Evolutionary conservation across 2,888 invertebrate species (phyloP).

Genomic region (Plebejus argus): DNA sequence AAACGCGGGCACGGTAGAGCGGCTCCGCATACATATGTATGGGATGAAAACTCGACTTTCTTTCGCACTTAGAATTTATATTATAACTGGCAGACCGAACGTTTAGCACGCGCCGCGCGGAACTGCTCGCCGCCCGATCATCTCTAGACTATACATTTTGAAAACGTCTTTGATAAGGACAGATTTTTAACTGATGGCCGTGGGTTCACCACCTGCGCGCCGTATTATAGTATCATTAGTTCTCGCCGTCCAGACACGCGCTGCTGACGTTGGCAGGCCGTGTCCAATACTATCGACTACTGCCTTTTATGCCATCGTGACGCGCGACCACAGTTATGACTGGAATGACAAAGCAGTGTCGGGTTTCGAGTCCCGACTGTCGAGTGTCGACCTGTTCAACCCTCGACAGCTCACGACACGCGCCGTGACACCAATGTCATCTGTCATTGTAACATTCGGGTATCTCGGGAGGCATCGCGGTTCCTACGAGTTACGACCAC

Average conservation of each 20-base stretch:
- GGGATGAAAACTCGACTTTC: slow-evolving; percentile 71
- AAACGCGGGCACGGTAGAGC: slow-evolving; percentile 48
- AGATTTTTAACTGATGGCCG: neutral
- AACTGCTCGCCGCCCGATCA: neutral
- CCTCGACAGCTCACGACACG: neutral
- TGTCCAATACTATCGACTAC: neutral
- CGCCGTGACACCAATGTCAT: too few relatives aligned
- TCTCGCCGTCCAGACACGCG: neutral
- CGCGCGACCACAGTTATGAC: neutral
- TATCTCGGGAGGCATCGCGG: too few relatives aligned
- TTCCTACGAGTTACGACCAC: too few relatives aligned
- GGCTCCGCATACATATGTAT: slow-evolving; percentile 62
- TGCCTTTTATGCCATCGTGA: neutral
- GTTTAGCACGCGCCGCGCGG: slow-evolving; percentile 53
- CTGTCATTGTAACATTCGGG: too few relatives aligned
- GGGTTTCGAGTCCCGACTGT: neutral
- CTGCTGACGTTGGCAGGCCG: neutral
- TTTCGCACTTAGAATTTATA: slow-evolving; percentile 63
- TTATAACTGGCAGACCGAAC: slow-evolving; percentile 65
- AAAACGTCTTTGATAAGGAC: neutral
- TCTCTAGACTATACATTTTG: neutral
- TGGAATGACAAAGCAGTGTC: neutral
- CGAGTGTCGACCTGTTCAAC: neutral
- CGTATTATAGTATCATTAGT: neutral
- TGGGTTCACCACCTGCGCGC: neutral